Base-by-base conservation (phyloP, 2,797 vertebrate species). In the Diplodus puntazzo region DNA sequence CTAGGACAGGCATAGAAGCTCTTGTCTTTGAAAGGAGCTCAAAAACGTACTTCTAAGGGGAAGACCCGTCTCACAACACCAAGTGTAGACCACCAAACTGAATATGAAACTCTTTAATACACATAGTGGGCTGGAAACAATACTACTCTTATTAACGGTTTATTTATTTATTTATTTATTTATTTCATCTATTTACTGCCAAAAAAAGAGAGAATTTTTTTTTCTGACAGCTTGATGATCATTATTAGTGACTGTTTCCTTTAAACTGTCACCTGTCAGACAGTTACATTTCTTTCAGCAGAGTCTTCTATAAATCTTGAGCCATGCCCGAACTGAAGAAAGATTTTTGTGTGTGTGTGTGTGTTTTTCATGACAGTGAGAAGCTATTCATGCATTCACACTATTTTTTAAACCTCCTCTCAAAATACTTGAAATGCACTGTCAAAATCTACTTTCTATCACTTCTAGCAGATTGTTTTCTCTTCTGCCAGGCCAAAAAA, bases 161-260 rank as follows among this genome's bases (percentile, higher is more conserved):
- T 10, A 39, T 39, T 39, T 10, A 39, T 39, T 34, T 10, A 39
- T 39, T 39, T 10, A 39, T 39, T 39, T 39, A 39, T 39, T 39
- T 1, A 39, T 39, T 9, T 39, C 8, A 39, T 39, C 34, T 9
- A 39, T 39, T 39, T 39, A 39, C 4, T 39, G 34, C 8, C 7
- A 39, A 39, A 39, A 39, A 39, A 34, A 34, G 34, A 34, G 34
- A 34, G 34, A 9, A 34, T 5, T 80, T 72, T 52, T 46, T 34
- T 66, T 69, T 79, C 60, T 77, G 66, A 77, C 75, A 83, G 75
- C 82, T 86, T 43, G 25, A 58, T 74, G 43, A 77, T 76, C 34
- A 57, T 75, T 55, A 67, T 71, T 71, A 64, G 52, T 27, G 27
- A 78, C 27, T 45, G n/a, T 72, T 48, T 80, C 49, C 50, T 72